Conservation (phyloP, 2,113 vertebrate genomes). For the Takifugu bimaculatus region DNA sequence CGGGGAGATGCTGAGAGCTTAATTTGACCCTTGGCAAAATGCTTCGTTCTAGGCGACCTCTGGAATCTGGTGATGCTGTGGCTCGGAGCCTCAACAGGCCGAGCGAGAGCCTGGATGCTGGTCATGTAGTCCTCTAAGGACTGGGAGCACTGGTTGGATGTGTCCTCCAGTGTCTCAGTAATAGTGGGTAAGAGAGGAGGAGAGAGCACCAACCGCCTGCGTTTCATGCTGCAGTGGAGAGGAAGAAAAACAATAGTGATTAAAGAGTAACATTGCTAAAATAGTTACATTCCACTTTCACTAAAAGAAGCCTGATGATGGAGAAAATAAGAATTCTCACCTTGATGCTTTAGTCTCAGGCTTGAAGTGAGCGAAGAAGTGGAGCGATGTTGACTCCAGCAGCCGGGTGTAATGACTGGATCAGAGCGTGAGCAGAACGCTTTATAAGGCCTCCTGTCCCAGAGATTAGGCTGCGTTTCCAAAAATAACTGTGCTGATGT, state of each 20-base stretch:
- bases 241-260: constrained; percentile 9
- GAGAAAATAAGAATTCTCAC: background rate
- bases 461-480: constrained; percentile 52
- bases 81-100: constrained; percentile 43
- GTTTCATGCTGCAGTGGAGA: constrained; percentile 66
- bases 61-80: constrained; percentile 62
- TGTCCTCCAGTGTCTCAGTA: constrained; percentile 72
- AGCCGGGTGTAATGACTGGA: constrained; percentile 37
- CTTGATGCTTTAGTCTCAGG: too few species aligned
- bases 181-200: constrained; percentile 74
- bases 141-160: constrained; percentile 39
- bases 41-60: constrained; percentile 55
- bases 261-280: constrained; percentile 1
- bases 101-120: constrained; percentile 74
- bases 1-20: constrained; percentile 58
- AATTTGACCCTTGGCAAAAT: constrained; percentile 63
- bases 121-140: constrained; percentile 74
- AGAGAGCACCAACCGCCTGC: constrained; percentile 53
- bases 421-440: constrained; percentile 26
- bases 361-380: constrained; percentile 10
- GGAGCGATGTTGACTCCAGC: constrained; percentile 17
- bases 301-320: background rate
- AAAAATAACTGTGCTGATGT: constrained; percentile 72
- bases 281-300: background rate
- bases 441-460: constrained; percentile 66